A percentile compares a stretch with the other conserved stretches of the same genome.
These are phyloP conservation scores for Grapholita molesta DNA, from an alignment of 1,140 invertebrate genomes.

Conservation along the genomic window DNA sequence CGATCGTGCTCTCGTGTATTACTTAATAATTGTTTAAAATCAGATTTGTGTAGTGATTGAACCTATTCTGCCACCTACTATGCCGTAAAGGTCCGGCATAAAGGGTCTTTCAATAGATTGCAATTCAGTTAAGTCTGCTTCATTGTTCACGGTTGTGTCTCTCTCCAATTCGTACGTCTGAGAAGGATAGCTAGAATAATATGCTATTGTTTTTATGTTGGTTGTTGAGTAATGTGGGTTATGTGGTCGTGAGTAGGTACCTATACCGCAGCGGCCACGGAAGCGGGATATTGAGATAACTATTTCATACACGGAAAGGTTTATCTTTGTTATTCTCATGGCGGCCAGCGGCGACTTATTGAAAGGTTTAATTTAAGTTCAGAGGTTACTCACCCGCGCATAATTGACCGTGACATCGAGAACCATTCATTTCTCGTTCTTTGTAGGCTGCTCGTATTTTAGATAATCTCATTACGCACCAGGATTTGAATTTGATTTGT, in stretches of 20 bases:
- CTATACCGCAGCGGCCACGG: constrained; percentile 37
- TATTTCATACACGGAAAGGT: constrained; percentile 20
- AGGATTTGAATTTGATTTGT: constrained; percentile 6
- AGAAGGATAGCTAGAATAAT: background rate
- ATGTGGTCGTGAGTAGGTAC: constrained; percentile 39
- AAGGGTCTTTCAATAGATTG: background rate
- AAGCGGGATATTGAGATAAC: constrained; percentile 34
- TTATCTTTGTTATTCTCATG: constrained; percentile 29
- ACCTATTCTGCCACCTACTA: constrained; percentile 15
- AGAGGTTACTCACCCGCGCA: constrained; percentile 51
- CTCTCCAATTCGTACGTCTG: background rate
- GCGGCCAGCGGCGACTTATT: constrained; percentile 24
- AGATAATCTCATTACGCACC: constrained; percentile 17
- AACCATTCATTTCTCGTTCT: constrained; percentile 43
- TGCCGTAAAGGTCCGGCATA: constrained; percentile 29
- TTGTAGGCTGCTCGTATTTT: constrained; percentile 31
- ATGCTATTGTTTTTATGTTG: background rate
- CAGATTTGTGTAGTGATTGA: constrained; percentile 4
- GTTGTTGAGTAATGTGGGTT: constrained; percentile 2
- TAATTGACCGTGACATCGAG: constrained; percentile 41
- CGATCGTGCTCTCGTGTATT: constrained; percentile 13
- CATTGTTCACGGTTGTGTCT: background rate
- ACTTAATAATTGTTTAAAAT: constrained; percentile 28
- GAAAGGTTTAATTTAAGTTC: constrained; percentile 43
- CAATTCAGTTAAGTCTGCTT: background rate